Conservation (phyloP, 2,888 invertebrate species). For the Epinotia demarniana region DNA sequence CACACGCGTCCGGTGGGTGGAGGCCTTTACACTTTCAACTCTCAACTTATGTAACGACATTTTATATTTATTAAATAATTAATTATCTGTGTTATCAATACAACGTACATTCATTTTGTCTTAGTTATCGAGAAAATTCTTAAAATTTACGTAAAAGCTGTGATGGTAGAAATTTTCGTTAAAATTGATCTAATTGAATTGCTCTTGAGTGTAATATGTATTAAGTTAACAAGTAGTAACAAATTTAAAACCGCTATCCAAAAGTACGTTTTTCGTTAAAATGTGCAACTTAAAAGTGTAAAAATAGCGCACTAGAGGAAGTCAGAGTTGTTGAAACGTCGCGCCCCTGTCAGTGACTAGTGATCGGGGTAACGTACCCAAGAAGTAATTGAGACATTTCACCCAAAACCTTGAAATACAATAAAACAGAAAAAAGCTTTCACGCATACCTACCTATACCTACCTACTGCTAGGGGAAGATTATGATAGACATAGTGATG, state of each 20-base stretch:
- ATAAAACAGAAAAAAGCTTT: slow-evolving; percentile 55
- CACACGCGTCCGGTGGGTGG: no score
- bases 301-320: background rate
- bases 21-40: no score
- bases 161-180: no score
- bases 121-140: no score
- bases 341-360: slow-evolving; percentile 45
- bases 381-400: slow-evolving; percentile 50
- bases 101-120: no score
- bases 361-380: slow-evolving; percentile 47
- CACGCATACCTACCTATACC: slow-evolving; percentile 42
- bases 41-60: no score
- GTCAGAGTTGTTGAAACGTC: slow-evolving; percentile 4
- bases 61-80: no score
- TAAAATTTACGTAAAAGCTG: no score
- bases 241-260: background rate
- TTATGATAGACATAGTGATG: slow-evolving; percentile 48
- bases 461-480: slow-evolving; percentile 37
- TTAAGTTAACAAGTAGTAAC: background rate
- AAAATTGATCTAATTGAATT: background rate
- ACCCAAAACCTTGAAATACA: slow-evolving; percentile 44
- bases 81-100: no score
- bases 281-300: slow-evolving; percentile 2
- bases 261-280: background rate
- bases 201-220: background rate